Base-by-base conservation (phyloP, 1,140 invertebrate genomes). In the Alviniconcha marisindica region DNA sequence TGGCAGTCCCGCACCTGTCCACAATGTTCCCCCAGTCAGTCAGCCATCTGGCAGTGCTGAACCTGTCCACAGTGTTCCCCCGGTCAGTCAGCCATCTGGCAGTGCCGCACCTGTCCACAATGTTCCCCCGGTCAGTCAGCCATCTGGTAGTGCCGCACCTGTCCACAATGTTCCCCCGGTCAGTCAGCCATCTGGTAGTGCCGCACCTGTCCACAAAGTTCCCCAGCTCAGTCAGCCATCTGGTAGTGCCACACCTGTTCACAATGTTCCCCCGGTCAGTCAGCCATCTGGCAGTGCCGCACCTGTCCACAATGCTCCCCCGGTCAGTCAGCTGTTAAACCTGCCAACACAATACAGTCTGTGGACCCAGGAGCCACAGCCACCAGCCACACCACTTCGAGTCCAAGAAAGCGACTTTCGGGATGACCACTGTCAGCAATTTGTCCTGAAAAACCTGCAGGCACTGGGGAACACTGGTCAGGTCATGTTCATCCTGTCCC, bases 401-500 rank as follows among this genome's bases (percentile, higher is more conserved):
- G 60, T 63, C 7, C 60, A 63, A 7, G 73, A 76, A 21, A 76
- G 73, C 40, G 38, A 76, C 73, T n/a, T 44, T 21, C 73, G 73
- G 14, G 73, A 76, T 21, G 73, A 76, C 42, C 18, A 42, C 10
- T 36, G 36, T 38, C 73, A 76, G 24, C 36, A 76, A 24, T 40
- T 42, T 40, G 73, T 76, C 36, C 36, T 76, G 42, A 18, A 44
- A 12, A 38, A 38, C 42, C 36, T 76, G 40, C 38, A 44, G 7
- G 42, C 15, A 40, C 40, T 76, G 38, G 73, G 38, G 3, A 24
- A 42, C 38, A 44, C n/a, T 15, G 24, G 24, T 7, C 10, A 44
- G 73, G 73, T 31, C 36, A 76, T 76, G 73, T 76, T 76, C n/a
- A 38, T 76, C 73, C 33, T 76, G 31, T 76, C 73, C 21, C 73